These are phyloP conservation scores for Drosophila kambysellisi DNA, from an alignment of 2,888 invertebrate genomes.

Conservation along the genomic window DNA sequence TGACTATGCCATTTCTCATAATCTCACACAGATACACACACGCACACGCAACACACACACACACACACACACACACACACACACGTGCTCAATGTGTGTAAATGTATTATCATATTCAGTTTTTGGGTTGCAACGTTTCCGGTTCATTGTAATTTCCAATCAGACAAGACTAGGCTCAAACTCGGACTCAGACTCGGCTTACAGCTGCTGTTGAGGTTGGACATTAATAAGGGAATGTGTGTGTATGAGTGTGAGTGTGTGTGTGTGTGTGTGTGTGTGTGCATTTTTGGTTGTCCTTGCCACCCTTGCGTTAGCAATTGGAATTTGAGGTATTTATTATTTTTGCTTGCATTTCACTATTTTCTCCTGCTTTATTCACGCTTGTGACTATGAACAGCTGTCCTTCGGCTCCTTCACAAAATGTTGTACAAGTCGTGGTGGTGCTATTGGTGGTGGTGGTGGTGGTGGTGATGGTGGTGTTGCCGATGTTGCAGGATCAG, in stretches of 20 bases:
- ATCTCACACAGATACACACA: conserved; percentile 35
- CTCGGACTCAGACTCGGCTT: conserved; percentile 8
- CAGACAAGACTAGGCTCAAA: conserved; percentile 50
- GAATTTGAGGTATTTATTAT: conserved; percentile 70
- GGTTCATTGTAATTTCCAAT: conserved; percentile 74
- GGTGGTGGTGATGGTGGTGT: conserved; percentile 7
- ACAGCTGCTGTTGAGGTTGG: conserved; percentile 46
- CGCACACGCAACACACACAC: conserved; percentile 12
- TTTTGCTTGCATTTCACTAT: conserved; percentile 51
- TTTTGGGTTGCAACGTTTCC: conserved; percentile 58
- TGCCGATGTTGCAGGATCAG: conserved; percentile 42
- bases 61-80: conserved; percentile 4
- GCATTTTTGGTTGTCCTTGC: conserved; percentile 34
- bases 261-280: conserved; percentile 1
- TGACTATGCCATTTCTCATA: conserved; percentile 67
- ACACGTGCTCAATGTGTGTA: conserved; percentile 1
- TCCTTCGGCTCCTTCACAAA: conserved; percentile 14
- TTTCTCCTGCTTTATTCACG: conserved; percentile 44
- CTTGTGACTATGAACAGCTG: conserved; percentile 58
- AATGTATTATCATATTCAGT: conserved; percentile 53
- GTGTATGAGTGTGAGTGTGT: conserved; percentile 9
- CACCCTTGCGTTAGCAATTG: conserved; percentile 65
- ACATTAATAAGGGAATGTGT: conserved; percentile 63
- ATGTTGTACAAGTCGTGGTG: conserved; percentile 8
- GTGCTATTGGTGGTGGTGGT: conserved; percentile 2